Evolutionary conservation across 2,888 invertebrate genomes (phyloP), one percentile per base, ranked within the genome.

Genomic region (Callyntrura guangdongensis): DNA sequence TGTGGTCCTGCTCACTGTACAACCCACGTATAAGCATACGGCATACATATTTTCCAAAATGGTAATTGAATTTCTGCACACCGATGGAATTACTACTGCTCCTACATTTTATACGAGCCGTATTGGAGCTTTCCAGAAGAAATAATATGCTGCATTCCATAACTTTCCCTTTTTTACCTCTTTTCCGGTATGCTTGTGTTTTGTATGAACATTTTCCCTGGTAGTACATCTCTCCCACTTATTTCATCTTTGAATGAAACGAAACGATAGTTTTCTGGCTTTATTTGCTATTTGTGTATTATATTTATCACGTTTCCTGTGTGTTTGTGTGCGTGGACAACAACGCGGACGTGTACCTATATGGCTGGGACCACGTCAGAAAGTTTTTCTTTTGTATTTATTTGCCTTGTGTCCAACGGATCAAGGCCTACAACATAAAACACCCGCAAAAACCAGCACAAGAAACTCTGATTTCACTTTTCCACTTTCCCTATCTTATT

Each of bases 31-130:
- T 47, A 47, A 8, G 6, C n/a, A n/a, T 56, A n/a, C 25, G 25
- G 25, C 20, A 17, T 14, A 49, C 22, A 49, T 22, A 22, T 74
- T 74, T 74, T 49, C 27, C 11, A 64, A 82, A 82, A 84, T 47
- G n/a, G 84, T 84, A 84, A 84, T 84, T 84, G 84, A 84, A 84
- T 84, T 84, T 84, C 49, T 49, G 22, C 53, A 69, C 27, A 61
- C 61, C 64, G n/a, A 82, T 82, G 82, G 64, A 64, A 82, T 64
- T 82, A 82, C 45, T 53, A 14, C 17, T 20, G 47, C 49, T 69
- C 14, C 61, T 17, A n/a, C n/a, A n/a, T n/a, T n/a, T n/a, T n/a
- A 69, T 36, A 36, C 36, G 36, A n/a, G 5, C 27, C 27, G n/a
- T 36, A 69, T 69, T 69, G 67, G 67, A 14, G 4, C 67, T 36